Base-by-base conservation (phyloP, 1,140 invertebrate genomes). In the Bombus sylvicola region DNA sequence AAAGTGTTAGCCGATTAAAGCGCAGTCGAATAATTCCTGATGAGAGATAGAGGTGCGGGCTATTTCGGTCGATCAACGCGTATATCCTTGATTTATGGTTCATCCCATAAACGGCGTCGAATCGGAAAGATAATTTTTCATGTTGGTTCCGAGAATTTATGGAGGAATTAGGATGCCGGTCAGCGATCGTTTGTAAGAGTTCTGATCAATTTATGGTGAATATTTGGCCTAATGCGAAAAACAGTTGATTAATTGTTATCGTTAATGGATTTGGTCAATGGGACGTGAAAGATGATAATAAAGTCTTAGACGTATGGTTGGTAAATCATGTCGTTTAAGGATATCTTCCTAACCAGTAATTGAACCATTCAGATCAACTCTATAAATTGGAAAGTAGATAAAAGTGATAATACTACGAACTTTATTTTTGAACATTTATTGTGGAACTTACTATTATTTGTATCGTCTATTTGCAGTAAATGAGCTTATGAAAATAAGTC, bases 101-200 rank as follows among this genome's bases (percentile, higher is more conserved):
- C 6, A 6, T 0, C 28, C 4, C 13, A 47, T 66, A 39, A 43
- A 78, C 82, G 74, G 3, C 64, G 47, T 59, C 75, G 66, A 79
- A 72, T 71, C 64, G 75, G 53, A 79, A 59, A 71, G 82, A 83
- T 78, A 71, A 84, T 84, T 84, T 78, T 84, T 79, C 82, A 78
- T 53, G 47, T 13, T 59, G 34, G 34, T 34, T 28, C 31, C 18
- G 13, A 12, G 25, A 39, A 84, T 84, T 84, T 84, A 84, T 84
- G 18, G 53, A 8, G 47, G 64, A 62, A 84, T 84, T 71, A 71
- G 64, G 10, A 41, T 31, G 1, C 28, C 25, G 25, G 43, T 47
- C 31, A 15, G 25, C 10, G 28, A 1, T 22, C 66, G 15, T 53
- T 80, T 9, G 25, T 4, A 53, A 13, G 28, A 71, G 34, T 47